These are phyloP conservation scores for Sarcophaga peregrina DNA, from an alignment of 1,140 invertebrate species.

Conservation along the genomic window DNA sequence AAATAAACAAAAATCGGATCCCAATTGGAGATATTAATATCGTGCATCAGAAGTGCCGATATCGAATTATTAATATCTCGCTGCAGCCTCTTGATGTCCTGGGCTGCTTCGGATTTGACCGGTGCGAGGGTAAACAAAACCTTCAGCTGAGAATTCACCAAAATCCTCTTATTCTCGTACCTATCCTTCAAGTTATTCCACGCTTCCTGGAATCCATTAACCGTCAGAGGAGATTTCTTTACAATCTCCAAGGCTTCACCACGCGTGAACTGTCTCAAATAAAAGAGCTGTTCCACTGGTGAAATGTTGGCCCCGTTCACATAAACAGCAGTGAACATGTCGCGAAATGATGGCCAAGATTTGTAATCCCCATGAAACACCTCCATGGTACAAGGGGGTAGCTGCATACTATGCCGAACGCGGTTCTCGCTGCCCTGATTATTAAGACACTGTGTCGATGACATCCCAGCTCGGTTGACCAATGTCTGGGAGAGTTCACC, in stretches of 20 bases:
- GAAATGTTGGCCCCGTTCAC: background rate
- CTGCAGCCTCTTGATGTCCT: background rate
- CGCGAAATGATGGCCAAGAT: background rate
- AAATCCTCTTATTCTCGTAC: conserved; percentile 23
- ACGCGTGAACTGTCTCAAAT: background rate
- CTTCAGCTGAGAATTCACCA: background rate
- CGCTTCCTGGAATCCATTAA: background rate
- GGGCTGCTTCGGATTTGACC: background rate
- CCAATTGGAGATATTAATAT: background rate
- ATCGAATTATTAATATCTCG: conserved; percentile 22
- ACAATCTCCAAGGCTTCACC: conserved; percentile 20
- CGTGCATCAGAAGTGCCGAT: background rate
- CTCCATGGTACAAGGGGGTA: background rate
- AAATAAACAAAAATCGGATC: background rate
- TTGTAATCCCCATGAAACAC: no score
- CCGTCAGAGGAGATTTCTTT: background rate
- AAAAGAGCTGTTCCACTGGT: conserved; percentile 3
- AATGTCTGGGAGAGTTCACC: no score
- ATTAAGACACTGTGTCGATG: no score
- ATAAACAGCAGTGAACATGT: background rate
- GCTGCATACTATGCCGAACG: background rate
- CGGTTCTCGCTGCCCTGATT: no score
- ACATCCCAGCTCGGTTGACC: no score
- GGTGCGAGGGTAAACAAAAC: background rate
- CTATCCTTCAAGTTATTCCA: background rate